phyloP scores from a whole-genome alignment of 2,888 invertebrate genomes.

The Microdon myrmicae region DNA sequence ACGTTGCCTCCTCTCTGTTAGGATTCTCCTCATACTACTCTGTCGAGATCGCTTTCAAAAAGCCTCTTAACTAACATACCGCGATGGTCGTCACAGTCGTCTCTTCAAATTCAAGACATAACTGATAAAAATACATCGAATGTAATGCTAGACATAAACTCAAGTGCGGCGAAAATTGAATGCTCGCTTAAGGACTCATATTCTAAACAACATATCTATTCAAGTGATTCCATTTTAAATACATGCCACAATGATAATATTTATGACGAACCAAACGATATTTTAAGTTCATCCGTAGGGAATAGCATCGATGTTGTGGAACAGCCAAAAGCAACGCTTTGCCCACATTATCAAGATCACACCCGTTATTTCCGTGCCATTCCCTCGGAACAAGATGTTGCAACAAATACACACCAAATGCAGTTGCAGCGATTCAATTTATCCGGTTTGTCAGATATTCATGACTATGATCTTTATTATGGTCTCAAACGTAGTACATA shows the following conservation, averaged over 20 bases:
- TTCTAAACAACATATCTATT: constrained; percentile 63
- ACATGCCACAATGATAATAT: constrained; percentile 63
- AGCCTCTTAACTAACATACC: constrained; percentile 60
- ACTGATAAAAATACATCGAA: constrained; percentile 37
- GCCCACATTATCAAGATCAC: constrained; percentile 64
- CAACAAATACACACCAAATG: constrained; percentile 58
- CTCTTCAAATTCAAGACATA: constrained; percentile 60
- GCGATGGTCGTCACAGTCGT: constrained; percentile 64
- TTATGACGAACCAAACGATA: constrained; percentile 66
- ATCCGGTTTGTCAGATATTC: constrained; percentile 62
- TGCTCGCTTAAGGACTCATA: constrained; percentile 60
- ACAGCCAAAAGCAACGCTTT: constrained; percentile 61
- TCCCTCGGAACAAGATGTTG: constrained; percentile 63
- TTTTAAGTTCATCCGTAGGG: constrained; percentile 61
- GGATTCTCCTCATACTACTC: constrained; percentile 66
- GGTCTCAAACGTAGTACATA: constrained; percentile 58
- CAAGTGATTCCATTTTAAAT: constrained; percentile 65
- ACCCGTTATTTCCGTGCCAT: constrained; percentile 64
- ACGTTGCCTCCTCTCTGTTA: constrained; percentile 24
- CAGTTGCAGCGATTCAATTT: constrained; percentile 59
- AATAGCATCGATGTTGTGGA: constrained; percentile 62
- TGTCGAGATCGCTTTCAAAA: constrained; percentile 63
- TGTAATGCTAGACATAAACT: constrained; percentile 42
- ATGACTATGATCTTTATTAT: constrained; percentile 65
- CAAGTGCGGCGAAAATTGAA: constrained; percentile 39